These are phyloP conservation scores for Syngnathus acus DNA, from an alignment of 2,797 vertebrate species.

Conservation along the genomic window DNA sequence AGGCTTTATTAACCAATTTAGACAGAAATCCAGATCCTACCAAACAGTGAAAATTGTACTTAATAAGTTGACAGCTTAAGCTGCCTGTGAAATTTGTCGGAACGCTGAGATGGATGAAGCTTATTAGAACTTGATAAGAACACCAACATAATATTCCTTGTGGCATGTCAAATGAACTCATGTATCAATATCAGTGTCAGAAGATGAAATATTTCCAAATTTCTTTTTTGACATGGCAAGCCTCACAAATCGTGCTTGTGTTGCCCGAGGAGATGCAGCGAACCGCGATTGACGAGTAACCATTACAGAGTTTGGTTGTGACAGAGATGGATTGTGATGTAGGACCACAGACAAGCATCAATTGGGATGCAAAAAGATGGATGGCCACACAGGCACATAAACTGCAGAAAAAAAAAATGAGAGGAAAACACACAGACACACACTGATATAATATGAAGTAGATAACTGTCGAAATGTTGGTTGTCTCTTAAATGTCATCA, in stretches of 20 bases:
- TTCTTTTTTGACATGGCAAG: slow-evolving; percentile 37
- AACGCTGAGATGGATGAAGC: slow-evolving; percentile 30
- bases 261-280: slow-evolving; percentile 14
- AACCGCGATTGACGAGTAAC: slow-evolving; percentile 17
- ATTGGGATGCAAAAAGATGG: slow-evolving; percentile 26
- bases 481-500: neutral
- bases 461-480: slow-evolving; percentile 6
- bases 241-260: slow-evolving; percentile 44
- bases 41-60: neutral
- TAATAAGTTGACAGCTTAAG: neutral
- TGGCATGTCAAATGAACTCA: slow-evolving; percentile 27
- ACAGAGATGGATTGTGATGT: slow-evolving; percentile 16
- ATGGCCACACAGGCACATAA: slow-evolving; percentile 15
- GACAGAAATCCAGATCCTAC: neutral
- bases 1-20: neutral
- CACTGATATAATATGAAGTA: neutral
- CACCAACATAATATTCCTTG: slow-evolving; percentile 24
- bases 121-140: slow-evolving; percentile 38
- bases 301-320: slow-evolving; percentile 21
- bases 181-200: slow-evolving; percentile 51
- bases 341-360: slow-evolving; percentile 20
- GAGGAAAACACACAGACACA: neutral
- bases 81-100: slow-evolving; percentile 14
- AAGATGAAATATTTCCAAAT: slow-evolving; percentile 32
- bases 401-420: slow-evolving; percentile 13